These are phyloP conservation scores for Psilanteris sp. DNA, from an alignment of 1,140 invertebrate genomes.

Conservation along the genomic window DNA sequence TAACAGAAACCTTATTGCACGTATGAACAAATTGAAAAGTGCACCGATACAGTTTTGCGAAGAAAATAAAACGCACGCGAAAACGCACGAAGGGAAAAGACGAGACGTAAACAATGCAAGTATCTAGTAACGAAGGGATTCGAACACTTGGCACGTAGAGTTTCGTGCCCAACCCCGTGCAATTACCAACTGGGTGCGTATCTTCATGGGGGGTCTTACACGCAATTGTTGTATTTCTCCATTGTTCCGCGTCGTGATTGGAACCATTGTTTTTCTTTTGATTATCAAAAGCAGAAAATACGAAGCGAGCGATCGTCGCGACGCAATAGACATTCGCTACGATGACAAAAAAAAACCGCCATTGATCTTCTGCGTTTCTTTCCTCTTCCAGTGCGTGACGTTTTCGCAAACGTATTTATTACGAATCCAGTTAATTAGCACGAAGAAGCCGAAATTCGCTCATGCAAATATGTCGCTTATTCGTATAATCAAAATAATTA, in stretches of 20 bases:
- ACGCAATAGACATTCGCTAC: slow-evolving; percentile 36
- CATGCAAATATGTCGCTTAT: too few species aligned
- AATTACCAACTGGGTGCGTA: slow-evolving; percentile 77
- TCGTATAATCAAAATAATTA: too few species aligned
- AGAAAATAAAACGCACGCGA: slow-evolving; percentile 8
- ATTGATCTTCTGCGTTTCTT: slow-evolving; percentile 18
- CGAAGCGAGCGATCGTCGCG: slow-evolving; percentile 54
- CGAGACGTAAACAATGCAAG: slow-evolving; percentile 72
- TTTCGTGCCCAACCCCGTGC: slow-evolving; percentile 71
- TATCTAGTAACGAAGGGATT: slow-evolving; percentile 70
- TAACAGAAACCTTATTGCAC: too few species aligned
- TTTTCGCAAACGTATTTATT: slow-evolving; percentile 9
- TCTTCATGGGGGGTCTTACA: slow-evolving; percentile 79
- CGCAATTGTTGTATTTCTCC: slow-evolving; percentile 79
- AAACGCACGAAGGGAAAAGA: slow-evolving; percentile 16
- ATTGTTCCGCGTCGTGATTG: slow-evolving; percentile 78
- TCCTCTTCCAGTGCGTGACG: background rate
- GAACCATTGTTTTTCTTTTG: slow-evolving; percentile 78
- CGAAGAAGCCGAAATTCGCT: too few species aligned
- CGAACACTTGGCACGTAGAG: slow-evolving; percentile 78
- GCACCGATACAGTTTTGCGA: slow-evolving; percentile 1
- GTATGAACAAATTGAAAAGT: background rate
- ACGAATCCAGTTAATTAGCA: background rate
- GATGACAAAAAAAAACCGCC: slow-evolving; percentile 39
- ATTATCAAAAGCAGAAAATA: slow-evolving; percentile 69